phyloP scores from a whole-genome alignment of 1,140 invertebrate genomes.

The Solenopsis fugax region DNA sequence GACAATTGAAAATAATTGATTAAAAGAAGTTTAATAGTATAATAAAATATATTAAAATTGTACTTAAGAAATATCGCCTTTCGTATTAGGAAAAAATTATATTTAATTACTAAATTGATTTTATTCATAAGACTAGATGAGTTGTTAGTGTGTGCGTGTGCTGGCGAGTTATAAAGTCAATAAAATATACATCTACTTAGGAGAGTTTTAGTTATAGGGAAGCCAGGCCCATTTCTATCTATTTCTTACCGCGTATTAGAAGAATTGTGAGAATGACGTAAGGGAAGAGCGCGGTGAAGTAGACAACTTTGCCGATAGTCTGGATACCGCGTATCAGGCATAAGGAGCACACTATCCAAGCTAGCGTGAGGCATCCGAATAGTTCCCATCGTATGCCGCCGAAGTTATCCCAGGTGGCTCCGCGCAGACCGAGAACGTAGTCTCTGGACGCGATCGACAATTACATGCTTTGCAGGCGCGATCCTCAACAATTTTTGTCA shows the following conservation, averaged over 20 bases:
- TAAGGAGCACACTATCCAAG: slow-evolving; percentile 92
- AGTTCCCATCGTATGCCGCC: slow-evolving; percentile 92
- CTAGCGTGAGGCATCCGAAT: slow-evolving; percentile 90
- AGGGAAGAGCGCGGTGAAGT: slow-evolving; percentile 92
- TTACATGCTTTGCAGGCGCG: slow-evolving; percentile 30
- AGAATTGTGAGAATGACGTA: slow-evolving; percentile 91
- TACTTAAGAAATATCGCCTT: too few relatives aligned
- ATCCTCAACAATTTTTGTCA: slow-evolving; percentile 29
- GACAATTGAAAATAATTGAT: too few relatives aligned
- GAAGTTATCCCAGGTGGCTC: slow-evolving; percentile 89
- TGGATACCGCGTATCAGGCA: slow-evolving; percentile 90
- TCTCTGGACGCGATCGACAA: slow-evolving; percentile 86
- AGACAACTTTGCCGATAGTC: slow-evolving; percentile 94
- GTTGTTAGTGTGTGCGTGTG: not conserved
- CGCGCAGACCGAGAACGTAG: slow-evolving; percentile 88
- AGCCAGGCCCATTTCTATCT: slow-evolving; percentile 3
- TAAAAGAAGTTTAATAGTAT: too few relatives aligned
- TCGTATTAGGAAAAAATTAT: too few relatives aligned
- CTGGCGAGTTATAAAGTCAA: not conserved
- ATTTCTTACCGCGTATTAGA: slow-evolving; percentile 88
- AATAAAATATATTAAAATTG: too few relatives aligned
- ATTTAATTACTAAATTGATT: not conserved
- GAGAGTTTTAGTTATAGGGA: not conserved
- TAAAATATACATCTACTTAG: not conserved
- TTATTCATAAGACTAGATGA: not conserved